Evolutionary conservation across 2,888 invertebrate species (phyloP), one percentile per base, ranked within the genome.

Genomic region (Marronus borbonicus): DNA sequence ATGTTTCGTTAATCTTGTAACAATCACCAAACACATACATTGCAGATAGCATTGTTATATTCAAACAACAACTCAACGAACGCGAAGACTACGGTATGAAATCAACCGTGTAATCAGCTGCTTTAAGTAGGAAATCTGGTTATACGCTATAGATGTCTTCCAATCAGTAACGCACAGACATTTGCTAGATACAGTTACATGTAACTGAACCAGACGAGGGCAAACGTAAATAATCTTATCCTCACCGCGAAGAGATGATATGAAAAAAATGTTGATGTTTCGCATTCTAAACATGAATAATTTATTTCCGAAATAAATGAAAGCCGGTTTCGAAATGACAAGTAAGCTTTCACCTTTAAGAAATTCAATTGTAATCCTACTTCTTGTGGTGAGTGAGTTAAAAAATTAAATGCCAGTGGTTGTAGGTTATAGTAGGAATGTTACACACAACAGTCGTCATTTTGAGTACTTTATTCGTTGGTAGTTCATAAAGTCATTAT

Each of bases 301-400:
- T 76, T 64, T 76, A 76, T 76, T 76, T 76, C 24, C 24, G 65
- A 65, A 66, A 76, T 55, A 65, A 76, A 76, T 64, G 76, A 20
- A 64, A 10, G 65, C 66, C 28, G 28, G 65, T 24, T 62, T 31
- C 28, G 36, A 17, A 50, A 44, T 76, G 76, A 76, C 65, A 64
- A 64, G 65, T 31, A 52, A 52, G 39, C 8, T 66, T 66, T 44
- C 24, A 14, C 62, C 24, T 31, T 62, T 31, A 28, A 62, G 14
- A 31, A 28, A 62, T 62, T n/a, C 28, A 62, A 12, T 62, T 31
- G 14, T 28, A 28, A 7, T 60, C 20, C 20, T 20, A 5, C 28
- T 20, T 4, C 44, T 44, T 2, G 7, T 12, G 44, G 12, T 44
- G 44, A 44, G 12, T 8, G 12, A 12, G 44, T 12, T 12, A 44